Base-by-base conservation (phyloP, 2,888 invertebrate genomes). In the Dermolepida albohirtum region DNA sequence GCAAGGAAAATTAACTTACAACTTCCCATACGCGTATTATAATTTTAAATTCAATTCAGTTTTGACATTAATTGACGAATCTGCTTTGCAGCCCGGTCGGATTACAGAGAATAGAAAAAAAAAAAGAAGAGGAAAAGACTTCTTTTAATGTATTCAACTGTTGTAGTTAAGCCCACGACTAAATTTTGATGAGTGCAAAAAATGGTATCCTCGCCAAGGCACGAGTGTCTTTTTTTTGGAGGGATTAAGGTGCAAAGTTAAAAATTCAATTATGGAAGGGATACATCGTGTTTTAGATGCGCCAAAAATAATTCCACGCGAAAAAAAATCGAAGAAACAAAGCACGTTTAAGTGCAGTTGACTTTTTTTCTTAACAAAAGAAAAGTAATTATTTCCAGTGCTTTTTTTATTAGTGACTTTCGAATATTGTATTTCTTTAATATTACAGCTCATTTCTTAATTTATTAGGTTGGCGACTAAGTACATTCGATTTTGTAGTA, bases 61-160 rank as follows among this genome's bases (percentile, higher is more conserved):
- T 5, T 47, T 47, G 49, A 50, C 49, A 50, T 50, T 50, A 50
- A 50, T 50, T 50, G 49, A 50, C 49, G 49, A 50, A 50, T 50
- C 27, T 50, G 27, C 50, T 50, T 50, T 50, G 22, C 50, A 27
- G 50, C 27, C 1, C 5, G 50, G 50, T 17, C 22, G 50, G 50
- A 50, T 50, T 50, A 50, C 50, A 27, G 22, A n/a, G n/a, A n/a
- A 50, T 4, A n/a, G 50, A 8, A 16, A 17, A 49, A 49, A 8
- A 16, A 17, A 49, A 49, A 22, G 27, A 50, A 27, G 27, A 50
- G 50, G 50, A 50, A 22, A 50, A 17, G 22, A 27, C 16, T 34
- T 34, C 8, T 34, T 34, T 8, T 17, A 50, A 50, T 27, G 27
- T 22, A 50, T 50, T 50, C 50, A 50, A 22, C 22, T 22, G 22